Evolutionary conservation across 2,888 invertebrate genomes (phyloP).

Genomic region (Auanema sp.): DNA sequence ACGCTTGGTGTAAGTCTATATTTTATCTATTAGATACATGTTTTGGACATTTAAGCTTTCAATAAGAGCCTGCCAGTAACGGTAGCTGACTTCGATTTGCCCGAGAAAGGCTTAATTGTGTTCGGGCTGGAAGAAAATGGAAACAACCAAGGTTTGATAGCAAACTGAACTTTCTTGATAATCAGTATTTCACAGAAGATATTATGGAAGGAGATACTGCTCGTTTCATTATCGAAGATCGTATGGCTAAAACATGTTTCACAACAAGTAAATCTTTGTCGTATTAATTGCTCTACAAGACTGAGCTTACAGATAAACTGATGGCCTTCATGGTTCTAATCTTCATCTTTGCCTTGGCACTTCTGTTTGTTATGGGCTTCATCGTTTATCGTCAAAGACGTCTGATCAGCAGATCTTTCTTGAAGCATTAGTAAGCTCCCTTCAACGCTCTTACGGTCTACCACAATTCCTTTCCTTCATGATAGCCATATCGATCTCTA

Average conservation of each 20-base stretch:
- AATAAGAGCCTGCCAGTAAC: constrained; percentile 23
- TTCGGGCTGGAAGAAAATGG: constrained; percentile 47
- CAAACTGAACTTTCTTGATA: neutral
- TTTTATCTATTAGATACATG: neutral
- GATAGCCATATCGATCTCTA: too few relatives aligned
- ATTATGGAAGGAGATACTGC: constrained; percentile 7
- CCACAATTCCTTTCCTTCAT: too few relatives aligned
- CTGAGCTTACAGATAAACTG: constrained; percentile 16
- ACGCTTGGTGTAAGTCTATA: neutral
- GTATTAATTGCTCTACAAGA: neutral
- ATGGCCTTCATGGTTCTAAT: constrained; percentile 13
- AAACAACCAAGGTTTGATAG: constrained; percentile 19
- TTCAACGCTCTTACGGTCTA: too few relatives aligned
- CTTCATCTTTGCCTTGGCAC: constrained; percentile 6
- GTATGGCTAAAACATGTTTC: constrained; percentile 33
- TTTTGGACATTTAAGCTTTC: constrained; percentile 12
- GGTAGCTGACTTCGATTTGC: constrained; percentile 51
- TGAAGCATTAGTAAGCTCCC: constrained; percentile 6
- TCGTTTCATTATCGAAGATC: constrained; percentile 8
- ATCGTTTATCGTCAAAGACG: constrained; percentile 17
- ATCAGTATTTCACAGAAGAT: constrained; percentile 4
- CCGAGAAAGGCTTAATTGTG: constrained; percentile 45
- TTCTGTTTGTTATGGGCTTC: constrained; percentile 7
- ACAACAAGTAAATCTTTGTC: constrained; percentile 26
- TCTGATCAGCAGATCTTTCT: constrained; percentile 16